Evolutionary conservation across 2,888 invertebrate genomes (phyloP).

Genomic region (Xylocampa areola): DNA sequence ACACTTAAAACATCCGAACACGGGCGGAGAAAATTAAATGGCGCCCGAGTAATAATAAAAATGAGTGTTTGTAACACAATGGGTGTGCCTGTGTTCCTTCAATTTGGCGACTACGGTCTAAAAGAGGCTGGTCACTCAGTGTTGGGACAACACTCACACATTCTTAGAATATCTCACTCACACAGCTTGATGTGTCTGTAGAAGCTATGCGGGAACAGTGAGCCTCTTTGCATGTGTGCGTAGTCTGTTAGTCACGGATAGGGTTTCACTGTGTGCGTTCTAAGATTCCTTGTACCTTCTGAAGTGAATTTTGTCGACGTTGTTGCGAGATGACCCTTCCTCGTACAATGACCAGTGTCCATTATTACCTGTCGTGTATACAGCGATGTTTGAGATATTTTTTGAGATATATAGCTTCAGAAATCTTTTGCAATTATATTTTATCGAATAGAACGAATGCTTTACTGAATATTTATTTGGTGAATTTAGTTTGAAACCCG

Average conservation of each 20-base stretch:
- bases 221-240: constrained; percentile 14
- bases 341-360: constrained; percentile 67
- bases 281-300: constrained; percentile 23
- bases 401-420: constrained; percentile 12
- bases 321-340: constrained; percentile 62
- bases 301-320: constrained; percentile 45
- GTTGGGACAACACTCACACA: constrained; percentile 14
- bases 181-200: neutral
- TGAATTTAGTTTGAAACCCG: no score
- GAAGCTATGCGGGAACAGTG: constrained; percentile 1
- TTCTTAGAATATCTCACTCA: constrained; percentile 11
- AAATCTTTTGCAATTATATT: constrained; percentile 38
- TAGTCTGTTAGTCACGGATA: neutral
- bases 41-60: constrained; percentile 75
- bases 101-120: constrained; percentile 60
- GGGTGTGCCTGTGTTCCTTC: constrained; percentile 68
- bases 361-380: constrained; percentile 72
- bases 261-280: constrained; percentile 26
- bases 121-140: constrained; percentile 26
- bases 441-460: constrained; percentile 13
- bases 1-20: constrained; percentile 69
- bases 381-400: constrained; percentile 47
- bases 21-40: constrained; percentile 77
- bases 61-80: constrained; percentile 77
- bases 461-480: constrained; percentile 12